Conservation (phyloP, 2,113 vertebrate species). For the Muscicapa adusta region DNA sequence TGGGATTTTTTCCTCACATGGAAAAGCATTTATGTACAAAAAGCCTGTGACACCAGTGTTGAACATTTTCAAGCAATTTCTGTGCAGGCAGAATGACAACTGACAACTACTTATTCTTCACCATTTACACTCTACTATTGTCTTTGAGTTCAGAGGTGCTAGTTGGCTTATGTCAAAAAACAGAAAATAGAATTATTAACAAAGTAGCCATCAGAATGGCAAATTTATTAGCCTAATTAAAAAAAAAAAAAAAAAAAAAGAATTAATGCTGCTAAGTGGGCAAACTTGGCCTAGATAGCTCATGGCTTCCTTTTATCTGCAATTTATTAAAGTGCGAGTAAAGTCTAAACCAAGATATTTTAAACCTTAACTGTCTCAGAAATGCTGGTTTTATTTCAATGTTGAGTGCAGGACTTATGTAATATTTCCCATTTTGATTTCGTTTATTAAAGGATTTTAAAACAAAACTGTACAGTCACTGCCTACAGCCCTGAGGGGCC, state of each 20-base stretch:
- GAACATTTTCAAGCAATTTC: not conserved
- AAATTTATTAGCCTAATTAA: not conserved
- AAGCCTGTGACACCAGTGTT: not conserved
- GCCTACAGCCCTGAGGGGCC: not conserved
- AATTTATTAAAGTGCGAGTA: not conserved
- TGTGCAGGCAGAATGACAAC: not conserved
- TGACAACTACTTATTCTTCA: not conserved
- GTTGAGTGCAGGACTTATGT: not conserved
- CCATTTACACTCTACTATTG: not conserved
- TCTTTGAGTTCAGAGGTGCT: not conserved
- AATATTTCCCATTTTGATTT: not conserved
- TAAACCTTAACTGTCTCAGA: not conserved
- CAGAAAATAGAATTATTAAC: not conserved
- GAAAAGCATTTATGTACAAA: not conserved
- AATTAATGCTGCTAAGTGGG: not conserved
- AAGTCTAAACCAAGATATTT: not conserved
- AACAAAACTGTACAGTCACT: not conserved
- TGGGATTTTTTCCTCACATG: not conserved
- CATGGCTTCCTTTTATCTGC: not conserved
- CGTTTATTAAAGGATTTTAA: constrained; percentile 28
- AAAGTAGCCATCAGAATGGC: not conserved
- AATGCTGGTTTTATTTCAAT: not conserved
- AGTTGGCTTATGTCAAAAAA: not conserved
- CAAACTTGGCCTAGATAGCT: not conserved
- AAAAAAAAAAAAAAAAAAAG: not conserved